Evolutionary conservation across 2,888 invertebrate genomes (phyloP).

Genomic region (Drosophila emarginata): DNA sequence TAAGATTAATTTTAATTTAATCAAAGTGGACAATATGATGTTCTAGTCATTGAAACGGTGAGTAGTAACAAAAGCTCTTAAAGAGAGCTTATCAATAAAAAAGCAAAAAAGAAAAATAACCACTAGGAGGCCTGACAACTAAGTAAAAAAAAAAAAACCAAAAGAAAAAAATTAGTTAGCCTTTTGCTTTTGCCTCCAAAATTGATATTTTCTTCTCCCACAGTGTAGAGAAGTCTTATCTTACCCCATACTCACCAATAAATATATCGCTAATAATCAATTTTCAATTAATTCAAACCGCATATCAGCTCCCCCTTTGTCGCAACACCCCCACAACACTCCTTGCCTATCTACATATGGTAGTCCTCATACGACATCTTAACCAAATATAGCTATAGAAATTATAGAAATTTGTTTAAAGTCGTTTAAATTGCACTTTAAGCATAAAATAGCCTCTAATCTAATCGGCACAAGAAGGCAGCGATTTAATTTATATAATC

Average conservation of each 20-base stretch:
- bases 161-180: constrained; percentile 3
- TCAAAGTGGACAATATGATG: neutral
- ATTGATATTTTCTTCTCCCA: constrained; percentile 32
- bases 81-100: neutral
- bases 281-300: constrained; percentile 77
- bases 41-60: neutral
- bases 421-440: constrained; percentile 76
- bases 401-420: constrained; percentile 77
- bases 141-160: neutral
- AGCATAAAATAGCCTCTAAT: constrained; percentile 65
- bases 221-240: constrained; percentile 44
- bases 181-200: too few species aligned
- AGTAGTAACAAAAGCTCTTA: neutral
- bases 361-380: neutral
- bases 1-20: neutral
- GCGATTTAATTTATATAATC: constrained; percentile 80
- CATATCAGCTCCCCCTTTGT: constrained; percentile 42
- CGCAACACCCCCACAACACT: too few species aligned
- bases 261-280: constrained; percentile 74
- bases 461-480: constrained; percentile 63
- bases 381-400: constrained; percentile 42
- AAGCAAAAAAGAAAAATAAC: neutral
- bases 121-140: neutral
- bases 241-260: constrained; percentile 27
- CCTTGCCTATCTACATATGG: neutral